Evolutionary conservation across 2,113 vertebrate genomes (phyloP), one percentile per base, ranked within the genome.

Genomic region (Orthonyx spaldingii): DNA sequence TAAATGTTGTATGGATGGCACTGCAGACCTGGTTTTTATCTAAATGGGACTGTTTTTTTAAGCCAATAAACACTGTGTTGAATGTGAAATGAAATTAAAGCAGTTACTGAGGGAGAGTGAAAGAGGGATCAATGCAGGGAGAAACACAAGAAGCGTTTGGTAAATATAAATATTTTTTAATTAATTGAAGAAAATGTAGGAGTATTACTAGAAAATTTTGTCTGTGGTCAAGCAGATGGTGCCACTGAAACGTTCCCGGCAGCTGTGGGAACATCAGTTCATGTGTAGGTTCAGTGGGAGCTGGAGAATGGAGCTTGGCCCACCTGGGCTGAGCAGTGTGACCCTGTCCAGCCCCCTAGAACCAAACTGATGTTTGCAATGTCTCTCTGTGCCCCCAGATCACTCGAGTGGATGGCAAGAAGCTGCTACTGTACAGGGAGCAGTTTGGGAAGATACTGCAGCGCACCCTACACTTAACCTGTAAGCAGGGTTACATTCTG

Each of bases 401-500:
- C 94, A 99, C 99, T 56, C 98, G 99, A 88, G 99, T 99, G 89
- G 99, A 99, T 89, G 99, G 99, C 39, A 99, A 98, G 97, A 99
- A 99, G 97, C 96, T 99, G 95, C 98, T 99, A 84, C 98, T 97
- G 2, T 99, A 99, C 97, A 98, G 97, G 75, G 98, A 99, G 55
- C 98, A 99, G 92, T 98, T 99, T 97, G 98, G 99, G 82, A 98
- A 99, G 98, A 99, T 99, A 96, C 98, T 99, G 86, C 98, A 99
- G 96, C 97, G 98, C 97, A 99, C 98, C 6, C 98, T 99, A 57
- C 98, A 98, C 82, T 98, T 99, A 90, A 99, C 98, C 97, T 99
- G 99, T 97, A 99, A 99, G 97, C 99, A 99, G 97, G 99, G 99
- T 95, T 99, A 99, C 98, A 99, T 97, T 85, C 98, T 99, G 84